Conservation (phyloP, 1,140 invertebrate genomes). For the Caenorhabditis briggsae region DNA sequence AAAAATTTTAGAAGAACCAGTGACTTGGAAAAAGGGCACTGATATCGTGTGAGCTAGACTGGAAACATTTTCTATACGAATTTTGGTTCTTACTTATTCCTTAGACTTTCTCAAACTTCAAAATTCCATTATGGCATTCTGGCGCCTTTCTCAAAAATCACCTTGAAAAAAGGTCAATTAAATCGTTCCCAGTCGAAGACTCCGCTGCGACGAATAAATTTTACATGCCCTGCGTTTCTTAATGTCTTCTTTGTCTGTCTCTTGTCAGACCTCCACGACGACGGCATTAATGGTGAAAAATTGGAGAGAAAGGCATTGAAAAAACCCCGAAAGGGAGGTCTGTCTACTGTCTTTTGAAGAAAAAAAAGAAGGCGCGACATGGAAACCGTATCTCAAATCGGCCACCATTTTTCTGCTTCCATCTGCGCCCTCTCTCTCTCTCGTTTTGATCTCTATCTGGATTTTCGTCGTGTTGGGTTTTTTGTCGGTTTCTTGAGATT, state of each 20-base stretch:
- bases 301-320: conserved; percentile 9
- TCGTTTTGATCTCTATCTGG: conserved; percentile 31
- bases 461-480: background rate
- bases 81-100: too few species aligned
- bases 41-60: too few species aligned
- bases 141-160: background rate
- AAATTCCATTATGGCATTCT: too few species aligned
- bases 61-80: too few species aligned
- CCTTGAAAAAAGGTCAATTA: conserved; percentile 44
- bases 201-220: background rate
- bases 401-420: background rate
- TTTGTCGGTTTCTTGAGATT: background rate
- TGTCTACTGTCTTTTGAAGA: conserved; percentile 48
- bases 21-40: too few species aligned
- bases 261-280: background rate
- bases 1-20: too few species aligned
- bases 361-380: background rate
- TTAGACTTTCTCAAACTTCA: too few species aligned
- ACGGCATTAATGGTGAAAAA: conserved; percentile 34
- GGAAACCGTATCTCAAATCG: conserved; percentile 9
- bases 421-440: background rate
- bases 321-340: background rate
- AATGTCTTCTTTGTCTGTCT: background rate
- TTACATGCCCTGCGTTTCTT: background rate
- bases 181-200: background rate